These are phyloP conservation scores for Brachionus asplanchnoidis DNA, from an alignment of 1,140 invertebrate genomes.

Conservation along the genomic window DNA sequence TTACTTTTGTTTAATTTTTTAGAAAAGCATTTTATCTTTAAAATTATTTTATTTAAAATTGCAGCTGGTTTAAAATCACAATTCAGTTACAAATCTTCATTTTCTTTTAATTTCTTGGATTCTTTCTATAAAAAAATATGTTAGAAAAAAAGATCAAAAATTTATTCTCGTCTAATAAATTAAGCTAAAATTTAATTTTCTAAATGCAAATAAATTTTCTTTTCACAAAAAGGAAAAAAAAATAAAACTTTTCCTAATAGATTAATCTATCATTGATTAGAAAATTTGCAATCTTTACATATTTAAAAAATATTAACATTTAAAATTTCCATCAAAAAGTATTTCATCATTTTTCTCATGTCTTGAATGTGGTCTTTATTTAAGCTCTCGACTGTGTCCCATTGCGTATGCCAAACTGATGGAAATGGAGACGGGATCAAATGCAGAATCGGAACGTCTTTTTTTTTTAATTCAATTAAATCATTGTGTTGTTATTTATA, in stretches of 20 bases:
- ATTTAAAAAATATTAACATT: constrained; percentile 1
- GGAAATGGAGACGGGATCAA: constrained; percentile 85
- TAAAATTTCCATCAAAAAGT: constrained; percentile 29
- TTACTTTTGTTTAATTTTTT: too few relatives aligned
- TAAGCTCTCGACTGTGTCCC: constrained; percentile 71
- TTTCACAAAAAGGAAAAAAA: not conserved
- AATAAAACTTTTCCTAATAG: not conserved
- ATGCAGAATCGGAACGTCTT: constrained; percentile 80
- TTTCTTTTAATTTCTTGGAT: too few relatives aligned
- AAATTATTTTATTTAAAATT: too few relatives aligned
- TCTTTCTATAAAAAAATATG: too few relatives aligned
- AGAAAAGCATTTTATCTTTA: too few relatives aligned
- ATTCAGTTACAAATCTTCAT: too few relatives aligned
- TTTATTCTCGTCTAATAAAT: too few relatives aligned
- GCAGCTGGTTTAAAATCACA: too few relatives aligned
- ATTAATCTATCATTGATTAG: not conserved
- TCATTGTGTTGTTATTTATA: not conserved
- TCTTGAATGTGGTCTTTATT: constrained; percentile 78
- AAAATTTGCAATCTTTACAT: not conserved
- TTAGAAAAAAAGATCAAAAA: too few relatives aligned
- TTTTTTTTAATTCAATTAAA: too few relatives aligned
- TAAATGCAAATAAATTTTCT: not conserved
- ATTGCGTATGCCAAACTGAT: constrained; percentile 73
- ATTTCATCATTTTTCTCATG: constrained; percentile 55
- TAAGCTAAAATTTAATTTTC: too few relatives aligned